phyloP scores from a whole-genome alignment of 2,888 invertebrate species.

The Leucophenga maculata region DNA sequence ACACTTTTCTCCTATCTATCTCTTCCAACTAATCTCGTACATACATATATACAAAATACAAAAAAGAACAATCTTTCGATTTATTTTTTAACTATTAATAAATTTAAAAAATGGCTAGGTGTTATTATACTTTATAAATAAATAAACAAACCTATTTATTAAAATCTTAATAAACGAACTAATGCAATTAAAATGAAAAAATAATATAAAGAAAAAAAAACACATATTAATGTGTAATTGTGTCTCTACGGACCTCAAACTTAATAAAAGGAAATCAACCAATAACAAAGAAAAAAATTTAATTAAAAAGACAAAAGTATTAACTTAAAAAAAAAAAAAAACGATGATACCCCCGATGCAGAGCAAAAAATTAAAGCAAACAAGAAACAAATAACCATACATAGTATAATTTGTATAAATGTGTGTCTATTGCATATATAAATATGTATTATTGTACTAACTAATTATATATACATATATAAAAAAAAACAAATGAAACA shows the following conservation, averaged over 20 bases:
- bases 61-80: neutral
- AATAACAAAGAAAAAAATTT: conserved; percentile 31
- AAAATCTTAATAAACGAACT: conserved; percentile 19
- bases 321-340: conserved; percentile 44
- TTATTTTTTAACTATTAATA: conserved; percentile 29
- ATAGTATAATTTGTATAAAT: conserved; percentile 71
- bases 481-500: neutral
- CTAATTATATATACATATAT: conserved; percentile 60
- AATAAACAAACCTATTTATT: conserved; percentile 35
- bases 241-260: conserved; percentile 44
- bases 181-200: conserved; percentile 27
- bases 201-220: neutral
- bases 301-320: too few relatives aligned
- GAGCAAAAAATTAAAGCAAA: conserved; percentile 37
- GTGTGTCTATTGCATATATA: conserved; percentile 69
- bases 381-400: conserved; percentile 52
- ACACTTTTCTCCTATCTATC: neutral
- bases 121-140: conserved; percentile 29
- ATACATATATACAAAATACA: too few relatives aligned
- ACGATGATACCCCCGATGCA: conserved; percentile 12
- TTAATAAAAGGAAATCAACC: conserved; percentile 38
- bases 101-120: conserved; percentile 28
- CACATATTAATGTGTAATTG: conserved; percentile 43
- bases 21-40: neutral
- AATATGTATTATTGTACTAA: conserved; percentile 59